These are phyloP conservation scores for Boleophthalmus pectinirostris DNA, from an alignment of 2,113 vertebrate species.

Conservation along the genomic window DNA sequence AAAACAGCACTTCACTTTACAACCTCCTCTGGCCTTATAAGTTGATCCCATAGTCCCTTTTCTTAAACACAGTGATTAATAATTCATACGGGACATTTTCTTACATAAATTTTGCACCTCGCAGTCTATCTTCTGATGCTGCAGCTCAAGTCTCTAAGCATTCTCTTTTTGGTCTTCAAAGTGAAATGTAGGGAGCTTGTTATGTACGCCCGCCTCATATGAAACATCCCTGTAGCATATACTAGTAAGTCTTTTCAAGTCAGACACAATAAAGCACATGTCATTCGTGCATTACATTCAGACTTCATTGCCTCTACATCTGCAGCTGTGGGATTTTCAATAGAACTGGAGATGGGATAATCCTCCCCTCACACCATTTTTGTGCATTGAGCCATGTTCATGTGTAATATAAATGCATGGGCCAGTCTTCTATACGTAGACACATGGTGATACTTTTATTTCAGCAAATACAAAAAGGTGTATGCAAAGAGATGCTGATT, in stretches of 20 bases:
- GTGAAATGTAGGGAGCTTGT: not conserved
- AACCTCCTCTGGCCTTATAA: not conserved
- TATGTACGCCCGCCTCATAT: not conserved
- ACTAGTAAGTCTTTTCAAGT: not conserved
- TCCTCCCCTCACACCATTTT: not conserved
- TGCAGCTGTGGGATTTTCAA: not conserved
- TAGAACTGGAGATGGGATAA: not conserved
- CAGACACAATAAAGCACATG: constrained; percentile 1
- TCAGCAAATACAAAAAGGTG: not conserved
- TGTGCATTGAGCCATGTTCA: not conserved
- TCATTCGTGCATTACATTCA: not conserved
- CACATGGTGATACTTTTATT: not conserved
- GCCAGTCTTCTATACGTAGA: not conserved
- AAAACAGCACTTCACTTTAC: not conserved
- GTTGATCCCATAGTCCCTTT: not conserved
- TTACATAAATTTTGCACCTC: not conserved
- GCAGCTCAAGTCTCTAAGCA: not conserved
- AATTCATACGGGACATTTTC: not conserved
- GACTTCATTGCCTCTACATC: not conserved
- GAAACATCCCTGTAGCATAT: not conserved
- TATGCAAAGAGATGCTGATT: no score
- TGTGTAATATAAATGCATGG: not conserved
- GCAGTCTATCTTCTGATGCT: not conserved
- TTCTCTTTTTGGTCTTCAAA: not conserved
- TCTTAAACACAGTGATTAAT: not conserved